Base-by-base conservation (phyloP, 1,140 invertebrate species). In the Drosophila pachea region DNA sequence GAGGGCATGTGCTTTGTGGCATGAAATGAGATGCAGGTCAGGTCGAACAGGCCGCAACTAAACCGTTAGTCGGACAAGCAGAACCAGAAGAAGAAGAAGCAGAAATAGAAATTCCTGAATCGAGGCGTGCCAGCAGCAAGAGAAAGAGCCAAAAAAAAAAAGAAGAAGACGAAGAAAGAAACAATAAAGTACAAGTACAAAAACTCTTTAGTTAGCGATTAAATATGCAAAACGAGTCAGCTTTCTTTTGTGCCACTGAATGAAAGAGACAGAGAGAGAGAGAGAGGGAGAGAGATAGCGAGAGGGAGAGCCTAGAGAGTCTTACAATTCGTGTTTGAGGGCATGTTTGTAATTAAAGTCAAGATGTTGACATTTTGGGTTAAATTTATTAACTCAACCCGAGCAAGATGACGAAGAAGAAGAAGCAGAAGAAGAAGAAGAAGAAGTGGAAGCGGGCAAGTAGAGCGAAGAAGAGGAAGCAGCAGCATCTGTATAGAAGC, bases 21-120 rank as follows among this genome's bases (percentile, higher is more conserved):
- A 74, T 75, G 72, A 83, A 84, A 82, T 75, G 32, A 73, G 68
- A 83, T 83, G 72, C 75, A 75, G 71, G 72, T 83, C 78, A 84
- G 65, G 62, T 73, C 33, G 52, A 40, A 54, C 52, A n/a, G 11
- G 45, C 22, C 45, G 16, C 14, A 22, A 29, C 60, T 68, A 48
- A 47, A 53, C 74, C 40, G 74, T 62, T 66, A 58, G 12, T 14
- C 40, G 40, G 14, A n/a, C 33, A 36, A 35, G 11, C 31, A 7
- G 33, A n/a, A 22, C 22, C 22, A 55, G 4, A 38, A 22, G 7
- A 45, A 22, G 8, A 9, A 22, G 11, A 35, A 35, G 35, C 43
- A 68, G 55, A 66, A 16, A 55, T 31, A 32, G 55, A 74, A 63
- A 71, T 22, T 22, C 22, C 60, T 63, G 82, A 76, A 81, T 61